Conservation (phyloP, 2,113 vertebrate species). For the Trematomus loennbergii region DNA sequence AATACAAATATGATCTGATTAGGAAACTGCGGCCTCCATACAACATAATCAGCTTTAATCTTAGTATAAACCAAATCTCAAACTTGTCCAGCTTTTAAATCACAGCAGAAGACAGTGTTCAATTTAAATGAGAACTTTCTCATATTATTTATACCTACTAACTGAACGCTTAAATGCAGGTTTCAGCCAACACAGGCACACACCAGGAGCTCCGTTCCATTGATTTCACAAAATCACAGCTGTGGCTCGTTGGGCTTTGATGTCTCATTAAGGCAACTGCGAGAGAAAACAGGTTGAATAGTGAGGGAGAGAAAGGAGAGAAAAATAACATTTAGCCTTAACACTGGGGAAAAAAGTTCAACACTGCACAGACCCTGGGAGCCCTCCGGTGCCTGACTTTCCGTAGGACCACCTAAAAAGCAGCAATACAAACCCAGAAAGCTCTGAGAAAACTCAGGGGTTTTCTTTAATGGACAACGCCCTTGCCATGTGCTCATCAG, state of each 20-base stretch:
- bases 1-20: neutral
- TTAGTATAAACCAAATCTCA: neutral
- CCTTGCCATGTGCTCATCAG: slow-evolving; percentile 77
- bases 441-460: slow-evolving; percentile 73
- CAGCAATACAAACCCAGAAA: slow-evolving; percentile 78
- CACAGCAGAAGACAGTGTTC: slow-evolving; percentile 11
- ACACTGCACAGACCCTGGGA: slow-evolving; percentile 81
- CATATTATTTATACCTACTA: neutral
- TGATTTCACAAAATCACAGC: slow-evolving; percentile 67
- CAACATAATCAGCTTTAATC: slow-evolving; percentile 1
- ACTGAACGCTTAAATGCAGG: neutral
- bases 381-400: slow-evolving; percentile 77
- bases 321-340: slow-evolving; percentile 80
- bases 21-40: neutral
- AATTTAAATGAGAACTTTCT: neutral
- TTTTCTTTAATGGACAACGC: slow-evolving; percentile 77
- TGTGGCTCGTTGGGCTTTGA: slow-evolving; percentile 61
- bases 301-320: slow-evolving; percentile 48
- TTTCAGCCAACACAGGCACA: slow-evolving; percentile 33
- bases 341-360: slow-evolving; percentile 66
- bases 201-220: slow-evolving; percentile 32
- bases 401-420: slow-evolving; percentile 85
- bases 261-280: slow-evolving; percentile 74
- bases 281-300: slow-evolving; percentile 64
- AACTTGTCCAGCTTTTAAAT: slow-evolving; percentile 1